Base-by-base conservation (phyloP, 2,888 invertebrate genomes). In the Octonoba sinensis region DNA sequence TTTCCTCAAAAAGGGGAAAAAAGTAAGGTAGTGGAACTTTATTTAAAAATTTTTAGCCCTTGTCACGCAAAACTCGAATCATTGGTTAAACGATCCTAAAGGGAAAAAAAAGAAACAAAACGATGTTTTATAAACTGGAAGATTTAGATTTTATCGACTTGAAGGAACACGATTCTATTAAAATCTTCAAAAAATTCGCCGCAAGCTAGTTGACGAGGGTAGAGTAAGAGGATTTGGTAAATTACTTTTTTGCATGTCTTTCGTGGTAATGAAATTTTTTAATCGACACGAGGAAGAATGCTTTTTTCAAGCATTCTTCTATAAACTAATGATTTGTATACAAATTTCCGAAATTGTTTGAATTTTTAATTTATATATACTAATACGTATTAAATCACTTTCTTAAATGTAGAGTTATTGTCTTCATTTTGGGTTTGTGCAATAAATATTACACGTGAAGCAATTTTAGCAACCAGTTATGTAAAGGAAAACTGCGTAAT, bases 171-270 rank as follows among this genome's bases (percentile, higher is more conserved):
- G 54, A 54, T 76, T 76, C 76, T 60, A 76, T 76, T 70, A 69
- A 62, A 36, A 1, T 36, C 11, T 6, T 36, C 36, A 36, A 36
- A 36, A 36, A 36, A 36, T 36, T 36, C 36, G 11, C 36, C 36
- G 36, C 36, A 36, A 71, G 57, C 16, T 49, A 44, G 18, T 36
- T 22, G 56, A 56, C 20, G 36, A 15, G 20, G 15, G 18, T 36
- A 8, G 36, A 36, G 11, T 36, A 36, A 62, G 64, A 44, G 62
- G 76, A 69, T 69, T 69, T 76, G 24, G 69, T 46, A 76, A 76
- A 76, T 76, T 76, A 69, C 76, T 76, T 69, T 76, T 76, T 76
- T 76, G 76, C 76, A 76, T 76, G 76, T 76, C 62, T 62, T 54
- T 47, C 69, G 69, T 12, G 51, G 56, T 76, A 76, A 69, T 76